phyloP scores from a whole-genome alignment of 2,797 vertebrate genomes.

The Myripristis jacobus region DNA sequence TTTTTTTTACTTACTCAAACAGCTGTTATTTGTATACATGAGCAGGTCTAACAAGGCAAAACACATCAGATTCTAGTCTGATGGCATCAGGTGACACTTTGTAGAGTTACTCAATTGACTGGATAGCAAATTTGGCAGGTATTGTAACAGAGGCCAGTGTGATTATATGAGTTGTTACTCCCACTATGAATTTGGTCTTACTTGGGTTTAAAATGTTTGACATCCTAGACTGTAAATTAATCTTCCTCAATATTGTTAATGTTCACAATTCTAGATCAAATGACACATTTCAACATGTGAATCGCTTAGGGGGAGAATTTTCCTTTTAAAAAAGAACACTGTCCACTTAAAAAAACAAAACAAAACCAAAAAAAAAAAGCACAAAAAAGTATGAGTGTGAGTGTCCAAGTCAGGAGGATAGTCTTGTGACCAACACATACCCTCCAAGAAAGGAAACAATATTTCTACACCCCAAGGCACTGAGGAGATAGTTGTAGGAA shows the following conservation, averaged over 20 bases:
- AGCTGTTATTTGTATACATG: background rate
- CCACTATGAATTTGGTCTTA: no score
- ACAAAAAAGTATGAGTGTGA: no score
- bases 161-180: no score
- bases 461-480: slow-evolving; percentile 8
- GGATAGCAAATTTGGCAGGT: background rate
- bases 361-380: no score
- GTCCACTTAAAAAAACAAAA: background rate
- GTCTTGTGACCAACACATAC: slow-evolving; percentile 49
- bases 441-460: slow-evolving; percentile 7
- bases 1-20: background rate
- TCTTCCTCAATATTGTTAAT: slow-evolving; percentile 20
- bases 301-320: background rate
- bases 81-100: background rate
- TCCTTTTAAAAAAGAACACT: slow-evolving; percentile 1
- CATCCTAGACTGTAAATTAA: background rate
- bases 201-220: background rate
- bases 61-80: no score
- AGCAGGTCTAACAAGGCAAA: no score
- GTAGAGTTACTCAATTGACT: background rate
- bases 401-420: slow-evolving; percentile 34
- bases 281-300: slow-evolving; percentile 30
- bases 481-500: slow-evolving; percentile 40
- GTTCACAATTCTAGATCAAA: background rate
- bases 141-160: background rate